These are phyloP conservation scores for Proteles cristata DNA, from an alignment of 2,113 vertebrate species.

Conservation along the genomic window DNA sequence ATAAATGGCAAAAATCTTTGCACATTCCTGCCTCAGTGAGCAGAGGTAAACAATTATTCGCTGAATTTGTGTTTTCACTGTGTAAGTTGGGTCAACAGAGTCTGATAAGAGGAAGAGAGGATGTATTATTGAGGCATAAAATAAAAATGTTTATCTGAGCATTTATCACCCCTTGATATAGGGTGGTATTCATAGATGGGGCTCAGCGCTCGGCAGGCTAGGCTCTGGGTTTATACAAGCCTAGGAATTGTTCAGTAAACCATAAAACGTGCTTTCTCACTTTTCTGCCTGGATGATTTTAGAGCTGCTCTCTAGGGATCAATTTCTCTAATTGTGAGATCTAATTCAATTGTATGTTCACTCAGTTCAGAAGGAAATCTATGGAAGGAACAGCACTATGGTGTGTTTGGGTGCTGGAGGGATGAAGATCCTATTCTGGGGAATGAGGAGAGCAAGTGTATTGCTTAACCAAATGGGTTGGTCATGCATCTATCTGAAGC, in stretches of 20 bases:
- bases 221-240: constrained; percentile 71
- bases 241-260: constrained; percentile 76
- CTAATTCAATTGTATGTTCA: constrained; percentile 86
- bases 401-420: constrained; percentile 32
- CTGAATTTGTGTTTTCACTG: constrained; percentile 74
- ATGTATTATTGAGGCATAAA: constrained; percentile 83
- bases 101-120: constrained; percentile 75
- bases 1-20: constrained; percentile 81
- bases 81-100: constrained; percentile 73
- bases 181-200: constrained; percentile 73
- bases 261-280: constrained; percentile 82
- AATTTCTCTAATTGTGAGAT: constrained; percentile 85
- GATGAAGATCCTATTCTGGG: neutral
- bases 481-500: neutral
- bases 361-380: constrained; percentile 76
- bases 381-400: constrained; percentile 13
- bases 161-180: constrained; percentile 85
- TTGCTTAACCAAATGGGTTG: neutral
- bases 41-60: constrained; percentile 81
- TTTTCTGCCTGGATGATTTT: constrained; percentile 84
- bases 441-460: neutral
- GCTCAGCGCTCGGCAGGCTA: constrained; percentile 54
- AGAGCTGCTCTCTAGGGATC: constrained; percentile 82
- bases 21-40: constrained; percentile 76
- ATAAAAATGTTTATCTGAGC: constrained; percentile 78